phyloP scores from a whole-genome alignment of 1,140 invertebrate genomes.

The Chionoecetes opilio region DNA sequence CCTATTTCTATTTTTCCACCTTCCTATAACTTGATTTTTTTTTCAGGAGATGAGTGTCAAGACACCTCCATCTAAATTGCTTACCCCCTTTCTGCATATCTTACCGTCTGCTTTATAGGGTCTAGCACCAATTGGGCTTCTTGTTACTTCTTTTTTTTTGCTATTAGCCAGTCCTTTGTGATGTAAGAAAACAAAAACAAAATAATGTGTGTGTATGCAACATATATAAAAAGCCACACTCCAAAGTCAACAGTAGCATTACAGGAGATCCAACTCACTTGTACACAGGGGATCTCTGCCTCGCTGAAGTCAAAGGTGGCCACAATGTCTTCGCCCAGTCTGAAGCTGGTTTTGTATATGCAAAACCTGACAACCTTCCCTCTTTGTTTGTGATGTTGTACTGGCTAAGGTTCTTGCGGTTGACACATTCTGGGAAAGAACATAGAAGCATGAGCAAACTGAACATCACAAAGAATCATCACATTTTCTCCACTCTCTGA shows the following conservation, averaged over 20 bases:
- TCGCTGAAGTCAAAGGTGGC: slow-evolving; percentile 97
- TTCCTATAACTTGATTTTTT: too few relatives aligned
- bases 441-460: not conserved
- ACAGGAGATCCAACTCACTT: slow-evolving; percentile 87
- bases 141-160: too few relatives aligned
- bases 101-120: too few relatives aligned
- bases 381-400: slow-evolving; percentile 83
- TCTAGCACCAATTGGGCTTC: too few relatives aligned
- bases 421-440: slow-evolving; percentile 79
- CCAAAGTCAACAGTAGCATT: too few relatives aligned
- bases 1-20: too few relatives aligned
- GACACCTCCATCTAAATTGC: too few relatives aligned
- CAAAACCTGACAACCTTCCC: slow-evolving; percentile 97
- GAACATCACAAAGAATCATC: not conserved
- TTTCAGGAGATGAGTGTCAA: too few relatives aligned
- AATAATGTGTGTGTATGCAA: not conserved
- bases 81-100: too few relatives aligned
- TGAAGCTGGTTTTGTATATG: slow-evolving; percentile 96
- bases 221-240: too few relatives aligned
- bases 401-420: slow-evolving; percentile 76
- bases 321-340: slow-evolving; percentile 98
- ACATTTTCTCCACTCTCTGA: not conserved
- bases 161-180: too few relatives aligned
- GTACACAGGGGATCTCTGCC: slow-evolving; percentile 95
- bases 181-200: too few relatives aligned